phyloP scores from a whole-genome alignment of 2,113 vertebrate genomes.

The Lethenteron reissneri region DNA sequence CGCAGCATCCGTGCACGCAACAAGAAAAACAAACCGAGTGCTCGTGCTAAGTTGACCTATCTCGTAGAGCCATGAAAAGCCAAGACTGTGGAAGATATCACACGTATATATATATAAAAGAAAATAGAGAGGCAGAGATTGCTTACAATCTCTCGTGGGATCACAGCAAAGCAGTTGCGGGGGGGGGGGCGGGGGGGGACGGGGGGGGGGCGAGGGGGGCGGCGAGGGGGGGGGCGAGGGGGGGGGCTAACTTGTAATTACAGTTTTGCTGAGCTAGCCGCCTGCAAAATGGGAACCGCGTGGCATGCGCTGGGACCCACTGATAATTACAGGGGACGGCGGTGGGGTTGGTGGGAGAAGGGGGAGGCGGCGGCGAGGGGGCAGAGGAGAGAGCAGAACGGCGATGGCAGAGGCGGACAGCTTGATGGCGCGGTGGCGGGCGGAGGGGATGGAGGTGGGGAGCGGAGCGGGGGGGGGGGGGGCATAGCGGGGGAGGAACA shows the following conservation, averaged over 20 bases:
- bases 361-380: too few species aligned
- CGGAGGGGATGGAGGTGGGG: too few species aligned
- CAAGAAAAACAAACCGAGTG: background rate
- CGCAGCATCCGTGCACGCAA: conserved; percentile 1
- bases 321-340: too few species aligned
- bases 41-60: background rate
- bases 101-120: background rate
- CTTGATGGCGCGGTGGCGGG: too few species aligned
- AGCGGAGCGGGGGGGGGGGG: too few species aligned
- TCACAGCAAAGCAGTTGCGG: conserved; percentile 8
- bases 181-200: conserved; percentile 8
- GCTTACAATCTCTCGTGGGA: conserved; percentile 5
- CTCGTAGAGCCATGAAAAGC: background rate
- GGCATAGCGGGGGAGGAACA: too few species aligned
- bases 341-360: too few species aligned
- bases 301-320: background rate
- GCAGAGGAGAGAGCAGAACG: too few species aligned
- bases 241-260: conserved; percentile 3
- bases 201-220: background rate
- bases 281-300: conserved; percentile 4
- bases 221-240: background rate
- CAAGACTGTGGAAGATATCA: background rate
- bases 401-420: too few species aligned
- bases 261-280: conserved; percentile 5
- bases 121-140: background rate